A percentile compares a stretch with the other conserved stretches of the same genome.
These are phyloP conservation scores for Ceratosolen fusciceps DNA, from an alignment of 1,140 invertebrate genomes.

Conservation along the genomic window DNA sequence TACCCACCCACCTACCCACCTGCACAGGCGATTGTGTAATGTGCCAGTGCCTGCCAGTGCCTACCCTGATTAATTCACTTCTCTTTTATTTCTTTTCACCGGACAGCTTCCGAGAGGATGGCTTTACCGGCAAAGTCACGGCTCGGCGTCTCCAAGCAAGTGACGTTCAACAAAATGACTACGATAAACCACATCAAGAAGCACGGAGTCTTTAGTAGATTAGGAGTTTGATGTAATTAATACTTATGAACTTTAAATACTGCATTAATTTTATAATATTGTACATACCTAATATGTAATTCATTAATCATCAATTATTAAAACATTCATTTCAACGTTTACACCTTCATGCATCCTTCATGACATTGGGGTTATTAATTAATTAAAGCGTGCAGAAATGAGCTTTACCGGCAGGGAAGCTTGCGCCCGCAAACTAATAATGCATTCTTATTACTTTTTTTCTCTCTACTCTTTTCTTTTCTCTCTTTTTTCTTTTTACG, in stretches of 20 bases:
- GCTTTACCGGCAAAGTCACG: conserved; percentile 67
- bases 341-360: too few relatives aligned
- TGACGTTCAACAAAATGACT: conserved; percentile 66
- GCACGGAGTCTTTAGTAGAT: conserved; percentile 67
- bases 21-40: too few relatives aligned
- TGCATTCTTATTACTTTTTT: too few relatives aligned
- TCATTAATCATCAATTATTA: conserved; percentile 16
- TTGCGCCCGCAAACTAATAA: too few relatives aligned
- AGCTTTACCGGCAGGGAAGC: too few relatives aligned
- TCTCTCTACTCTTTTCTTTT: too few relatives aligned
- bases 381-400: too few relatives aligned
- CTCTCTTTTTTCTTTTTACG: too few relatives aligned
- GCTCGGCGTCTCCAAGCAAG: conserved; percentile 65
- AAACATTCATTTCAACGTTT: conserved; percentile 16
- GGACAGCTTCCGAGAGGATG: conserved; percentile 64
- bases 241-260: conserved; percentile 31
- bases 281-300: conserved; percentile 34
- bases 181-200: conserved; percentile 62
- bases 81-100: conserved; percentile 44
- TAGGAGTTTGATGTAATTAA: conserved; percentile 61
- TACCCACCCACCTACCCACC: too few relatives aligned
- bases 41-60: too few relatives aligned
- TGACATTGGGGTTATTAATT: too few relatives aligned
- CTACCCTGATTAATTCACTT: too few relatives aligned
- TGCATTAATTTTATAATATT: conserved; percentile 52